Evolutionary conservation across 1,140 invertebrate genomes (phyloP).

Genomic region (Diachasma alloeum): DNA sequence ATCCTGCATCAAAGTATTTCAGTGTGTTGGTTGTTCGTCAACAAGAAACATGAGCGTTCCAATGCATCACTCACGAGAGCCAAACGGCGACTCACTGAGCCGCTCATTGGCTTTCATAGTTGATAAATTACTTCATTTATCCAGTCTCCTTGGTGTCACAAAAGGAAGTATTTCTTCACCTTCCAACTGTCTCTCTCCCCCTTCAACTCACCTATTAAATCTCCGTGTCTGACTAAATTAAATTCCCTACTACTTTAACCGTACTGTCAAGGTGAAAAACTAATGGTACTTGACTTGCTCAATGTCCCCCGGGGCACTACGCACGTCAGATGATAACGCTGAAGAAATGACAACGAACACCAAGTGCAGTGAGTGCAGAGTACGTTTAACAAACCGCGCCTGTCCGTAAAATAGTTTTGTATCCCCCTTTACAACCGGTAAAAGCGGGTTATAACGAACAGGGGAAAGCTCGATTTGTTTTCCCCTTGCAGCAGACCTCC

Average conservation of each 20-base stretch:
- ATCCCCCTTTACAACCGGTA: neutral
- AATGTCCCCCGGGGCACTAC: neutral
- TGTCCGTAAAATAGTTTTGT: neutral
- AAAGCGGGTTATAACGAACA: neutral
- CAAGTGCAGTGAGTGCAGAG: neutral
- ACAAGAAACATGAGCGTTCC: neutral
- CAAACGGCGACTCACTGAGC: constrained; percentile 1
- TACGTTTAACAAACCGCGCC: neutral
- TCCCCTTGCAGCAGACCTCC: neutral
- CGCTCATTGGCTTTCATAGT: neutral
- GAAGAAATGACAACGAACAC: neutral
- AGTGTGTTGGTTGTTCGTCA: neutral
- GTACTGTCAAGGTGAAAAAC: neutral
- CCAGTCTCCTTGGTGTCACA: neutral
- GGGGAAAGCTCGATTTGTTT: neutral
- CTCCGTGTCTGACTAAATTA: neutral
- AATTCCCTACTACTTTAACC: neutral
- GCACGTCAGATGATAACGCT: neutral
- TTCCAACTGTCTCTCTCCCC: neutral
- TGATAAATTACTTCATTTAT: neutral
- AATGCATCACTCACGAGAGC: neutral
- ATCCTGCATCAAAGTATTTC: neutral
- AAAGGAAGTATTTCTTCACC: neutral
- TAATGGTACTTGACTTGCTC: neutral
- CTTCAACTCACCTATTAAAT: neutral